Conservation (phyloP, 1,140 invertebrate species). For the Gyrodactylus salaris region DNA sequence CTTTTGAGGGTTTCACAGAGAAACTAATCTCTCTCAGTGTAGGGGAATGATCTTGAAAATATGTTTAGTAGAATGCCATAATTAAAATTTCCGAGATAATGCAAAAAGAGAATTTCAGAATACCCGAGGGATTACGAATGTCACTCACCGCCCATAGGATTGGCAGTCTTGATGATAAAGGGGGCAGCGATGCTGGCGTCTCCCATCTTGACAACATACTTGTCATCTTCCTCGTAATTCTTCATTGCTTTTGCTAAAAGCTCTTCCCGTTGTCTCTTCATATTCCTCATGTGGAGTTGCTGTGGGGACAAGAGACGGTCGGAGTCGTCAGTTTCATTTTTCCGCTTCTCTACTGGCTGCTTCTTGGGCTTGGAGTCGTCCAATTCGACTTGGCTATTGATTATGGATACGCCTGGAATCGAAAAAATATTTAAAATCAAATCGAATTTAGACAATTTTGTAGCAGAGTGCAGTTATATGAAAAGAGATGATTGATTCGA, state of each 20-base stretch:
- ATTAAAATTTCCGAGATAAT: too few species aligned
- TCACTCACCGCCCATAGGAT: neutral
- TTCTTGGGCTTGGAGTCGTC: neutral
- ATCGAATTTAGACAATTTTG: too few species aligned
- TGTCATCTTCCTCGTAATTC: constrained; percentile 32
- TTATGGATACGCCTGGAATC: neutral
- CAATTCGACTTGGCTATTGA: too few species aligned
- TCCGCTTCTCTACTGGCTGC: neutral
- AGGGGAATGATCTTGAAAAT: too few species aligned
- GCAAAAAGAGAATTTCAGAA: too few species aligned
- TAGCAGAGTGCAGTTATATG: too few species aligned
- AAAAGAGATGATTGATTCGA: too few species aligned
- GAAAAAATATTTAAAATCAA: too few species aligned
- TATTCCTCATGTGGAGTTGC: neutral
- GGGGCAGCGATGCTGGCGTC: constrained; percentile 96
- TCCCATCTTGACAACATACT: constrained; percentile 58
- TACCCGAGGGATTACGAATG: too few species aligned
- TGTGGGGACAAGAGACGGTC: neutral
- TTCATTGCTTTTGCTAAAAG: neutral
- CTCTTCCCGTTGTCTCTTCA: neutral
- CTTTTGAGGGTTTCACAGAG: too few species aligned
- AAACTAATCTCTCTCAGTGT: too few species aligned
- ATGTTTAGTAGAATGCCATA: too few species aligned
- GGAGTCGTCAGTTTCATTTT: neutral
- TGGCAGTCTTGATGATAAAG: constrained; percentile 28